These are phyloP conservation scores for Percopsis omiscomaycus DNA, from an alignment of 2,797 vertebrate genomes.

Conservation along the genomic window DNA sequence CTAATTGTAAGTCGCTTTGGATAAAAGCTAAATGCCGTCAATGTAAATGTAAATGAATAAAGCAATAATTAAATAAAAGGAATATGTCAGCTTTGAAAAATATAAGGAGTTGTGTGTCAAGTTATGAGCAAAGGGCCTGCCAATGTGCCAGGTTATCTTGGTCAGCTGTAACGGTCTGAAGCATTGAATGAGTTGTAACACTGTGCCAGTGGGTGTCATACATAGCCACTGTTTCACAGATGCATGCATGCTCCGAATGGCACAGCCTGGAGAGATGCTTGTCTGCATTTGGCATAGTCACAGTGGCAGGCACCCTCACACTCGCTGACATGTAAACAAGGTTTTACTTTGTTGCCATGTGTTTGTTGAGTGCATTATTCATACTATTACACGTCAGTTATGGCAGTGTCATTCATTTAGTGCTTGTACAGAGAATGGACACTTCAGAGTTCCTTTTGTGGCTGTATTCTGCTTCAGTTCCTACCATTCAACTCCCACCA, in stretches of 20 bases:
- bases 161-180: no score
- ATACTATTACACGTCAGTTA: background rate
- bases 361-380: background rate
- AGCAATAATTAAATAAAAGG: no score
- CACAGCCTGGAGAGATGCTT: background rate
- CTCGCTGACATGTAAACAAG: conserved; percentile 20
- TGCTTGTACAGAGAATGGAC: conserved; percentile 42
- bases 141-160: no score
- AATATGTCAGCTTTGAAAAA: no score
- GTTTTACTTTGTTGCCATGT: background rate
- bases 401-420: conserved; percentile 40
- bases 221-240: no score
- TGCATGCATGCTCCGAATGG: background rate
- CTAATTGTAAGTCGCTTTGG: no score
- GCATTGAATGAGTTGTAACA: no score
- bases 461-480: conserved; percentile 63
- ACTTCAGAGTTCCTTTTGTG: conserved; percentile 45
- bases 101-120: no score
- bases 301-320: conserved; percentile 15
- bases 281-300: conserved; percentile 7
- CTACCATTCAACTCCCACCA: conserved; percentile 56
- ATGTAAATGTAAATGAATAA: no score
- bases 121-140: no score
- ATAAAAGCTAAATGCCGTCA: no score
- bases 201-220: no score